Evolutionary conservation across 1,140 invertebrate species (phyloP).

Genomic region (Drosophila pandora): DNA sequence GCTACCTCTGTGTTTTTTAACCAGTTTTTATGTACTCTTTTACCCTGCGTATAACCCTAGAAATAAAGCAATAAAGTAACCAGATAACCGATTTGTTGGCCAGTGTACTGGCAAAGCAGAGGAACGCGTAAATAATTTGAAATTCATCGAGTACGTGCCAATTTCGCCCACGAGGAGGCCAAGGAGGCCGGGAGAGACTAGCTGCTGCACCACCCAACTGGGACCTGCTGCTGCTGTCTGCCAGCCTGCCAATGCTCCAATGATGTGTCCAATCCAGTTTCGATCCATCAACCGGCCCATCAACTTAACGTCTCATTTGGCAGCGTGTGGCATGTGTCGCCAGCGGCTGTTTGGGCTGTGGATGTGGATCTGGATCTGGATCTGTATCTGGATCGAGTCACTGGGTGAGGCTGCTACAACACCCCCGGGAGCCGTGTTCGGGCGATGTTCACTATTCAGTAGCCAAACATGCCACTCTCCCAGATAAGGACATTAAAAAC

Average conservation of each 20-base stretch:
- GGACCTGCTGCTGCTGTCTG: neutral
- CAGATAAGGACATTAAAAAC: conserved; percentile 13
- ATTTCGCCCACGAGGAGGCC: conserved; percentile 1
- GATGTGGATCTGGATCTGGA: conserved; percentile 12
- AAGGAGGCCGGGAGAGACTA: too few species aligned
- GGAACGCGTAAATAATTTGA: neutral
- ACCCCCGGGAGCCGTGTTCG: conserved; percentile 16
- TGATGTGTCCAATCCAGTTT: conserved; percentile 9
- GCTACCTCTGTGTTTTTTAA: neutral
- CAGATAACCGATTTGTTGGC: neutral
- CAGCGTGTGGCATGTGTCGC: neutral
- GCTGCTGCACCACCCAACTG: conserved; percentile 2
- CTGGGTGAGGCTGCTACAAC: conserved; percentile 32
- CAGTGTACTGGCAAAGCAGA: neutral
- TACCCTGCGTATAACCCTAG: neutral
- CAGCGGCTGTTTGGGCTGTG: neutral
- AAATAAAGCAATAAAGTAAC: neutral
- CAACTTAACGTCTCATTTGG: conserved; percentile 38
- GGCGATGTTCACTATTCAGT: conserved; percentile 2
- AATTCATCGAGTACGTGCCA: conserved; percentile 6
- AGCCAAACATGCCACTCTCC: conserved; percentile 11
- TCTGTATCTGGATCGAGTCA: conserved; percentile 21
- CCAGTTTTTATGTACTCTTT: neutral
- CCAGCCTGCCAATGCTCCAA: too few species aligned
- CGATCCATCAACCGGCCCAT: conserved; percentile 9